A percentile compares a stretch with the other conserved stretches of the same genome.
Conservation (phyloP, 1,140 invertebrate species). For the Calephelis virginiensis region DNA sequence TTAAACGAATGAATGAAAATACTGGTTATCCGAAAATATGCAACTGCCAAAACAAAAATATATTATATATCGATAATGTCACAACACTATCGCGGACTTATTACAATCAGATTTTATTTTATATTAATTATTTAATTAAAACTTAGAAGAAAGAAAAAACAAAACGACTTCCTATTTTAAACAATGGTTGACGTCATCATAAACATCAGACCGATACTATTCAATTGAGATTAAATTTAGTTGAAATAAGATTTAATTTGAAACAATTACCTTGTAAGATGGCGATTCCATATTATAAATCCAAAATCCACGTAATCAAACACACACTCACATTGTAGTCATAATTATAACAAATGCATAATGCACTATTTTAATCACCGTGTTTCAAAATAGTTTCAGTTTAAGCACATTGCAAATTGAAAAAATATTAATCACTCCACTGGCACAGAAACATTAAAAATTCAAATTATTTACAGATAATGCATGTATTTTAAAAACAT, state of each 20-base stretch:
- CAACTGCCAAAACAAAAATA: no score
- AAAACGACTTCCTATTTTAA: slow-evolving; percentile 9
- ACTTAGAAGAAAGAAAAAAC: slow-evolving; percentile 1
- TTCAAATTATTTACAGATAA: slow-evolving; percentile 1
- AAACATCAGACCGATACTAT: neutral
- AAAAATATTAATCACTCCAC: slow-evolving; percentile 15
- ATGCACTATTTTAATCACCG: slow-evolving; percentile 50
- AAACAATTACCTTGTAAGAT: slow-evolving; percentile 46
- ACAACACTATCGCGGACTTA: slow-evolving; percentile 1
- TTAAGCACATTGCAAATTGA: slow-evolving; percentile 27
- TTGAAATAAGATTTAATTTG: slow-evolving; percentile 14
- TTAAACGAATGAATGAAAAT: no score
- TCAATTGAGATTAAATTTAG: slow-evolving; percentile 9
- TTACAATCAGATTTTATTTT: slow-evolving; percentile 1
- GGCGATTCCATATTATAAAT: slow-evolving; percentile 58
- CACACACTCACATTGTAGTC: slow-evolving; percentile 36
- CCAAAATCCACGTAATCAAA: slow-evolving; percentile 42
- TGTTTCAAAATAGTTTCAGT: slow-evolving; percentile 30
- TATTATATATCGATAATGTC: neutral
- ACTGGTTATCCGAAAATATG: no score
- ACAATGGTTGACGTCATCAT: slow-evolving; percentile 22
- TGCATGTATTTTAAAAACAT: neutral
- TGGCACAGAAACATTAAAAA: slow-evolving; percentile 9
- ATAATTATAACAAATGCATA: slow-evolving; percentile 19
- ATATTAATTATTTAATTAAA: slow-evolving; percentile 8